Base-by-base conservation (phyloP, 1,140 invertebrate species). In the Hesperophylax magnus region DNA sequence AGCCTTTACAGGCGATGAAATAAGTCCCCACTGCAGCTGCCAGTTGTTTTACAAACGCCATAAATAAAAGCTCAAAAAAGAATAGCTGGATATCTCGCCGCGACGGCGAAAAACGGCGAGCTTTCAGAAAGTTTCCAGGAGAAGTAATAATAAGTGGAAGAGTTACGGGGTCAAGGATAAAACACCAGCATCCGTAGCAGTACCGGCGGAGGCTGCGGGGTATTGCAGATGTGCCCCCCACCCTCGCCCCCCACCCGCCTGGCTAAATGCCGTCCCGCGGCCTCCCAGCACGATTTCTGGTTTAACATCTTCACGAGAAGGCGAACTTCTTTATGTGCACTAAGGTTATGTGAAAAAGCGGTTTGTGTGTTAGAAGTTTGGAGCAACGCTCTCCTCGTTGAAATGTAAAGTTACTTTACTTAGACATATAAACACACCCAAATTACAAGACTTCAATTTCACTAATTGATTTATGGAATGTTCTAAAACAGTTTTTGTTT, bases 161-260 rank as follows among this genome's bases (percentile, higher is more conserved):
- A 34, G 56, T 60, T 76, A 76, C 53, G 54, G 72, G 72, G 72
- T 76, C 72, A 76, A 76, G 72, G 72, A 58, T 76, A 60, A 60
- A 74, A 74, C 53, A 56, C 71, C 71, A 74, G 67, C 67, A 71
- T 71, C 67, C 67, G 15, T 5, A 24, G 31, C 65, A 69, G 72
- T 54, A 76, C 24, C 18, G 54, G 71, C 8, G 52, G 72, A n/a
- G 27, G 54, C 24, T n/a, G 39, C 34, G 71, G 72, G 18, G 72
- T 27, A 60, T 18, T 76, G 72, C 72, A 76, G 72, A 76, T 60
- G 54, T 60, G 52, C 53, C 54, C 20, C 52, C 71, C 47, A 5
- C 27, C 24, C 20, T 15, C 18, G 14, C 18, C 18, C 31, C 4
- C 34, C 53, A 0, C 34, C 22, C 27, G n/a, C 9, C 17, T 15